A percentile compares a stretch with the other conserved stretches of the same genome.
Conservation (phyloP, 1,140 invertebrate genomes). For the Armadillidium nasatum region DNA sequence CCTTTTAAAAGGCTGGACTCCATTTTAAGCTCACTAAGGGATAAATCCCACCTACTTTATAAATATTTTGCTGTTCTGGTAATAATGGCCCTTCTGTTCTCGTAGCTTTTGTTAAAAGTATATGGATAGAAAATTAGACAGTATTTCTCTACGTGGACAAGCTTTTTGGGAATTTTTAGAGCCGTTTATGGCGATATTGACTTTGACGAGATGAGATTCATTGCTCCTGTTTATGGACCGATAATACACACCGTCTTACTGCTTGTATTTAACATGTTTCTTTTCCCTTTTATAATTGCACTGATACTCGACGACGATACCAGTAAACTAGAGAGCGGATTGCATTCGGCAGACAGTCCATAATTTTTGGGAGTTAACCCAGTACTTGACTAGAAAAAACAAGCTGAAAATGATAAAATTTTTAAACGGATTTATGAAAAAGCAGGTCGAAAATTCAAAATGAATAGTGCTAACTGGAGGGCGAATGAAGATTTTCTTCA, state of each 20-base stretch:
- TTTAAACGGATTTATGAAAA: too few species aligned
- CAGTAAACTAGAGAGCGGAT: not conserved
- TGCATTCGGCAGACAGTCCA: too few species aligned
- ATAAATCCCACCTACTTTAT: not conserved
- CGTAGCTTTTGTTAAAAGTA: not conserved
- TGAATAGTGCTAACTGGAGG: too few species aligned
- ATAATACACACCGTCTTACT: not conserved
- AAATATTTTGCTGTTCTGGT: not conserved
- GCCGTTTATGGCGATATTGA: not conserved
- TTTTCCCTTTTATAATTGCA: not conserved
- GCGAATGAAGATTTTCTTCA: too few species aligned
- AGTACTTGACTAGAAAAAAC: too few species aligned
- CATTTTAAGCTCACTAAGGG: not conserved
- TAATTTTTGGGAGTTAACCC: too few species aligned
- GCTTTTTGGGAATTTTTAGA: constrained; percentile 1
- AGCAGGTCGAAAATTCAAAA: too few species aligned
- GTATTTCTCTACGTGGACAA: not conserved
- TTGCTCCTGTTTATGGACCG: not conserved
- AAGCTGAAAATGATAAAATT: too few species aligned
- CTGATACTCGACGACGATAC: not conserved
- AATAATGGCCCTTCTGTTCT: not conserved
- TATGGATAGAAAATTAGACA: not conserved
- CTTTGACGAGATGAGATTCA: not conserved
- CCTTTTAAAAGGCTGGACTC: not conserved
- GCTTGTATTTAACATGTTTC: not conserved